Percentiles rank a stretch among this genome's conserved stretches.
Conservation (phyloP, 1,140 invertebrate genomes). For the Plodia interpunctella region DNA sequence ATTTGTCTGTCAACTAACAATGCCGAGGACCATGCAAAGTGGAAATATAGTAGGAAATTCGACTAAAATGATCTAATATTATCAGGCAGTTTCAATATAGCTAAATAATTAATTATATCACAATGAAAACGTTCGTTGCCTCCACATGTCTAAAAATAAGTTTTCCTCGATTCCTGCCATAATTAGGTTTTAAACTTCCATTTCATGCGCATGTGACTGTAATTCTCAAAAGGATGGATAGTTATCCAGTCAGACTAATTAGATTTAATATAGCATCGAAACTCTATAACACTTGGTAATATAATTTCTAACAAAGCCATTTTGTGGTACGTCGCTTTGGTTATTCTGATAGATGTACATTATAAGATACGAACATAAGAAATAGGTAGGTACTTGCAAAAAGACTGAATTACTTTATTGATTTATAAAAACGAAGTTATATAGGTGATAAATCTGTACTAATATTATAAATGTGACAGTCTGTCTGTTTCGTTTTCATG, state of each 20-base stretch:
- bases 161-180: not conserved
- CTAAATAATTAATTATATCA: too few species aligned
- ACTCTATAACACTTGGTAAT: conserved; percentile 35
- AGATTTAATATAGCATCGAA: conserved; percentile 24
- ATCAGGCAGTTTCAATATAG: too few species aligned
- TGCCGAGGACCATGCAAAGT: too few species aligned
- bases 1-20: too few species aligned
- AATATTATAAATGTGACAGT: too few species aligned
- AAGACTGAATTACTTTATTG: too few species aligned
- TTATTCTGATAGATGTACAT: not conserved
- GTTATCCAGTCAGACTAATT: conserved; percentile 14
- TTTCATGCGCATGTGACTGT: not conserved
- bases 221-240: conserved; percentile 3
- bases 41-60: too few species aligned
- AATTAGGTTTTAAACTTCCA: not conserved
- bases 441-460: too few species aligned
- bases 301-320: conserved; percentile 62
- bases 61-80: too few species aligned
- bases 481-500: too few species aligned
- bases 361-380: conserved; percentile 8
- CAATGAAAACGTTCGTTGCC: not conserved
- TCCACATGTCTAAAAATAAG: not conserved
- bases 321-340: conserved; percentile 48
- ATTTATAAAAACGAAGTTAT: too few species aligned
- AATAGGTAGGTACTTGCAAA: too few species aligned